Evolutionary conservation across 2,797 vertebrate species (phyloP).

Genomic region (Ctenopoma kingsleyae): DNA sequence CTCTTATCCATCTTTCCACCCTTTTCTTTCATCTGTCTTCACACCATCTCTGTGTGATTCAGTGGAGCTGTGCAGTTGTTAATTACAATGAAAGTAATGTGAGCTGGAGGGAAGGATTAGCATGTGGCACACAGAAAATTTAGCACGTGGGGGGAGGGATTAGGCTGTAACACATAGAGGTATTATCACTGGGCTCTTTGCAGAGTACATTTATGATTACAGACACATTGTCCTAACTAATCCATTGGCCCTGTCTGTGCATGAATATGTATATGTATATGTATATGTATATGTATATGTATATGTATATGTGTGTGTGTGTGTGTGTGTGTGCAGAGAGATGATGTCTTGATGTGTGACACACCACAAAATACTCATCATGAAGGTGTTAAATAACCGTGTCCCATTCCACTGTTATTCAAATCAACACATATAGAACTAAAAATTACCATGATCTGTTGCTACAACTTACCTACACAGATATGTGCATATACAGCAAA

Average conservation of each 20-base stretch:
- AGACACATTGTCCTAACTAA: constrained; percentile 76
- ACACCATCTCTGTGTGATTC: constrained; percentile 50
- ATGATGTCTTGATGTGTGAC: constrained; percentile 26
- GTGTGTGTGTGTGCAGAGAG: not conserved
- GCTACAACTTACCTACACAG: not conserved
- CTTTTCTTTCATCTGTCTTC: constrained; percentile 17
- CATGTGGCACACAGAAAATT: constrained; percentile 73
- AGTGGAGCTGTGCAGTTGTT: constrained; percentile 65
- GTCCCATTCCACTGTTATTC: constrained; percentile 26
- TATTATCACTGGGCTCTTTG: constrained; percentile 75
- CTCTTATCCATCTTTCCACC: constrained; percentile 35
- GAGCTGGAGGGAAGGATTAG: constrained; percentile 76
- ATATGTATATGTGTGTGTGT: constrained; percentile 1
- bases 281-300: constrained; percentile 1
- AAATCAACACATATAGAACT: constrained; percentile 4
- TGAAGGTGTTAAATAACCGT: constrained; percentile 9
- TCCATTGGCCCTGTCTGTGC: constrained; percentile 53
- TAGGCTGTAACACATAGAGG: constrained; percentile 72
- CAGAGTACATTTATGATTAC: constrained; percentile 77
- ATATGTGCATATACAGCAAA: not conserved
- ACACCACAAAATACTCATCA: not conserved
- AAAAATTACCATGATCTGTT: constrained; percentile 15
- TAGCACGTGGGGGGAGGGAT: constrained; percentile 73
- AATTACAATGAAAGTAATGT: constrained; percentile 75
- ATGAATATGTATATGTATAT: constrained; percentile 9